Evolutionary conservation across 2,888 invertebrate genomes (phyloP).

Genomic region (Latrodectus hesperus): DNA sequence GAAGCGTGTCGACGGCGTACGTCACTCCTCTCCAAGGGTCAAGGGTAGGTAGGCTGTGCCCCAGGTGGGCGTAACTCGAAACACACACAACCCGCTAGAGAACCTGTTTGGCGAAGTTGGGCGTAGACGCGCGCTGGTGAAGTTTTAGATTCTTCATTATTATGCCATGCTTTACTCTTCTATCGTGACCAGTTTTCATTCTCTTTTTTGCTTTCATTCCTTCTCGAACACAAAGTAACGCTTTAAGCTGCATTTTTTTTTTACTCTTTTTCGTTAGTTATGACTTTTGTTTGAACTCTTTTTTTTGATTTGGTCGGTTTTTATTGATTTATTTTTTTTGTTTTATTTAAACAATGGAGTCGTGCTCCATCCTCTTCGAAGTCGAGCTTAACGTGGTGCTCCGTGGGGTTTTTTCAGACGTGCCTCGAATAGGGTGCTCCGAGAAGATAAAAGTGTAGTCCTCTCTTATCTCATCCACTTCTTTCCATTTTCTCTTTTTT

Average conservation of each 20-base stretch:
- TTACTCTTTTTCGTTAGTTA: slow-evolving; percentile 15
- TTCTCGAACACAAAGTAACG: slow-evolving; percentile 40
- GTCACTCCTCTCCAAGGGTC: slow-evolving; percentile 15
- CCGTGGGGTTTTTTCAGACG: slow-evolving; percentile 13
- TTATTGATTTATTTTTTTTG: neutral
- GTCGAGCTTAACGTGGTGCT: neutral
- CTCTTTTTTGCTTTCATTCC: slow-evolving; percentile 3
- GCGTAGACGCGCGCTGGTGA: slow-evolving; percentile 9
- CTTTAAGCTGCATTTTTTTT: slow-evolving; percentile 22
- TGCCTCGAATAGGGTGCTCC: slow-evolving; percentile 12
- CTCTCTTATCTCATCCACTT: neutral
- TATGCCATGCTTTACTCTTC: slow-evolving; percentile 23
- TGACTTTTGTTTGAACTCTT: slow-evolving; percentile 42
- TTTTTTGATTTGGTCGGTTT: neutral
- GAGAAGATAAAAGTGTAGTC: slow-evolving; percentile 2
- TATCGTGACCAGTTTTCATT: slow-evolving; percentile 19
- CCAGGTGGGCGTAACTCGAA: slow-evolving; percentile 13
- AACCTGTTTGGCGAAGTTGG: slow-evolving; percentile 28
- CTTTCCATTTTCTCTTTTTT: neutral
- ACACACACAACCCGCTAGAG: neutral
- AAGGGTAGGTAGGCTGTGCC: slow-evolving; percentile 18
- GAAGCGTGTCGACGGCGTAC: slow-evolving; percentile 27
- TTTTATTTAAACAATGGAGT: slow-evolving; percentile 21
- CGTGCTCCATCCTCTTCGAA: slow-evolving; percentile 6
- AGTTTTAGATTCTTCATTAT: slow-evolving; percentile 18